Evolutionary conservation across 2,888 invertebrate species (phyloP).

Genomic region (Allacma fusca): DNA sequence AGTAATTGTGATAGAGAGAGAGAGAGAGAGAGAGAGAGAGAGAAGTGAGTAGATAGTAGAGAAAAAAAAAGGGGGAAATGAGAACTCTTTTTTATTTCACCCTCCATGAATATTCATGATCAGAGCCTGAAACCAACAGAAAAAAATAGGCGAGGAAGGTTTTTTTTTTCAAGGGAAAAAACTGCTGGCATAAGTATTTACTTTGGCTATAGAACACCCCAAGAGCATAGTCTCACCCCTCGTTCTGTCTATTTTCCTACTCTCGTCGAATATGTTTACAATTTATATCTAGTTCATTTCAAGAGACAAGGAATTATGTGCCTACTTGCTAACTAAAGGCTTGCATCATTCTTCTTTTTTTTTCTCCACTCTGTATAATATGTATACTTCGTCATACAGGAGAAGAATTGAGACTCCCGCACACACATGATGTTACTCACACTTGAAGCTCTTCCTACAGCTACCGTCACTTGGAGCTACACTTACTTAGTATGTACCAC

Average conservation of each 20-base stretch:
- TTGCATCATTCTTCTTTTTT: constrained; percentile 15
- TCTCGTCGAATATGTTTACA: constrained; percentile 30
- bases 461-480: background rate
- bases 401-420: background rate
- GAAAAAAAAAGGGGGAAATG: constrained; percentile 48
- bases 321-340: constrained; percentile 6
- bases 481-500: no score
- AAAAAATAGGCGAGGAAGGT: constrained; percentile 43
- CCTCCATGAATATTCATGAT: constrained; percentile 57
- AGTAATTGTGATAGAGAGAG: constrained; percentile 52
- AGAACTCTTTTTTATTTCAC: constrained; percentile 43
- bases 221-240: constrained; percentile 20
- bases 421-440: constrained; percentile 24
- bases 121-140: constrained; percentile 36
- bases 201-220: constrained; percentile 28
- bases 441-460: background rate
- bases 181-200: constrained; percentile 47
- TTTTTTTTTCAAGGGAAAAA: constrained; percentile 39
- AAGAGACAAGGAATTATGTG: constrained; percentile 36
- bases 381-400: background rate
- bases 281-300: constrained; percentile 38
- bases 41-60: constrained; percentile 13
- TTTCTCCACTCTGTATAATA: background rate
- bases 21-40: constrained; percentile 44
- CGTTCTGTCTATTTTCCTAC: constrained; percentile 1